Conservation (phyloP, 2,888 invertebrate genomes). For the Platycheirus rosarum region DNA sequence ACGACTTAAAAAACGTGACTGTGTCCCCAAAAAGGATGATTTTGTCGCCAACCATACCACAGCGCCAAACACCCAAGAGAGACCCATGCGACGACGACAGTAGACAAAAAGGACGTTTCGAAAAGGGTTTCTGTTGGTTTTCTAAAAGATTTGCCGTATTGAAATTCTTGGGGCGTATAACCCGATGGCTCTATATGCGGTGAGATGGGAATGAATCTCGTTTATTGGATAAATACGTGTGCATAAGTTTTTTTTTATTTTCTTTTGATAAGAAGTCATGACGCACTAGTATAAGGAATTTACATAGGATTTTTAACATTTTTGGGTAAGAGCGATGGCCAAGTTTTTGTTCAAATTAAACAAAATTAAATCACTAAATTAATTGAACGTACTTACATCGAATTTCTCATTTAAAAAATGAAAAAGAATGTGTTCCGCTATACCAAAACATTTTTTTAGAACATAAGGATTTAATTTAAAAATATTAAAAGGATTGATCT, state of each 20-base stretch:
- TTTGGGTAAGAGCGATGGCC: not conserved
- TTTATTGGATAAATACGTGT: conserved; percentile 72
- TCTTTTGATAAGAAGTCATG: conserved; percentile 30
- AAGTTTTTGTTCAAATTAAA: too few relatives aligned
- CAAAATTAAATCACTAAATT: too few relatives aligned
- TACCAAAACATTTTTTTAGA: too few relatives aligned
- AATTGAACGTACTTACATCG: too few relatives aligned
- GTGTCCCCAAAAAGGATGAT: conserved; percentile 36
- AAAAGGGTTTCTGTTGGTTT: not conserved
- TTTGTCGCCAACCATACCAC: conserved; percentile 27
- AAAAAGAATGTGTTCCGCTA: too few relatives aligned
- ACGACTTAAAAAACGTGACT: conserved; percentile 70
- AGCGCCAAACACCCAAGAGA: not conserved
- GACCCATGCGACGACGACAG: too few relatives aligned
- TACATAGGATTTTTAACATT: conserved; percentile 13
- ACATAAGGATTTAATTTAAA: too few relatives aligned
- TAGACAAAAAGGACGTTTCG: not conserved
- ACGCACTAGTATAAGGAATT: conserved; percentile 45
- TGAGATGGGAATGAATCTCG: conserved; percentile 67
- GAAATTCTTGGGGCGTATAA: conserved; percentile 67
- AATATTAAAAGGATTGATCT: too few relatives aligned
- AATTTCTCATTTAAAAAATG: too few relatives aligned
- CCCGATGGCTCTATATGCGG: conserved; percentile 61
- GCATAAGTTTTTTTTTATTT: conserved; percentile 52
- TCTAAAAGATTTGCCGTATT: conserved; percentile 62